phyloP scores from a whole-genome alignment of 1,140 invertebrate genomes.

The Heliconius nattereri region DNA sequence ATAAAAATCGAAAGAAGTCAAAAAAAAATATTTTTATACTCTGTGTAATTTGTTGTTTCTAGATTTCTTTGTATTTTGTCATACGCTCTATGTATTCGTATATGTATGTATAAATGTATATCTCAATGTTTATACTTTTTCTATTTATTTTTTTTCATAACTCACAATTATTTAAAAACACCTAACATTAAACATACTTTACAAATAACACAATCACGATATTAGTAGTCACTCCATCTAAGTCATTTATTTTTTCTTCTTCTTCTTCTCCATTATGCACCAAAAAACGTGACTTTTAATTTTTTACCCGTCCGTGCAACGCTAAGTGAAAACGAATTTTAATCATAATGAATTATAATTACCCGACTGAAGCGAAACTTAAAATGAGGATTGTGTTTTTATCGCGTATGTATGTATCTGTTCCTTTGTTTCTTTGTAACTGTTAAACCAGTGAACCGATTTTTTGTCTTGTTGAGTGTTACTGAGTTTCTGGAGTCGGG shows the following conservation, averaged over 20 bases:
- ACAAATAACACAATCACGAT: background rate
- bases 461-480: too few species aligned
- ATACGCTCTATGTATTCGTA: background rate
- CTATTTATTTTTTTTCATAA: background rate
- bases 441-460: too few species aligned
- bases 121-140: background rate
- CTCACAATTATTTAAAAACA: background rate
- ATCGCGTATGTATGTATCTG: too few species aligned
- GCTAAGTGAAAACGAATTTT: too few species aligned
- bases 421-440: too few species aligned
- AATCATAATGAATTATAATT: too few species aligned
- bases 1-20: constrained; percentile 16
- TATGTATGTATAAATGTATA: constrained; percentile 4
- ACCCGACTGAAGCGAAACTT: too few species aligned
- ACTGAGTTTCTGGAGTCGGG: too few species aligned
- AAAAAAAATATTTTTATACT: constrained; percentile 9
- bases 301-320: too few species aligned
- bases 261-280: background rate
- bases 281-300: too few species aligned
- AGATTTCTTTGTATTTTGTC: constrained; percentile 17
- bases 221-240: background rate
- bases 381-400: too few species aligned
- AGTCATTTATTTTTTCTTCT: background rate
- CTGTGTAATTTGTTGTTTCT: background rate
- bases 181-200: background rate